A percentile compares a stretch with the other conserved stretches of the same genome.
phyloP scores from a whole-genome alignment of 2,113 vertebrate genomes.

The Phylloscopus whistleri region DNA sequence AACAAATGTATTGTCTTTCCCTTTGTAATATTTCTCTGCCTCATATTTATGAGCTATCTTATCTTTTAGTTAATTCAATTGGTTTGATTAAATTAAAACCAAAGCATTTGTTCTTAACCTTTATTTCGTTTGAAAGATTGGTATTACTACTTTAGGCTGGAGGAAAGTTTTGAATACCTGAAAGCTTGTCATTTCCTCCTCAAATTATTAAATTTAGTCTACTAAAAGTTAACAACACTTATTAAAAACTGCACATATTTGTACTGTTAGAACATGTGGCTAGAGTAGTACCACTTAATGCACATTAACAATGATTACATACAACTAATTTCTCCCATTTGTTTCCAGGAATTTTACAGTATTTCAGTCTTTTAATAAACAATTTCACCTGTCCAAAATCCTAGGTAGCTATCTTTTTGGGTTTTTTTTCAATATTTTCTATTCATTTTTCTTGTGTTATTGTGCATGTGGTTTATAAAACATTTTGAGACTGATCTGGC shows the following conservation, averaged over 20 bases:
- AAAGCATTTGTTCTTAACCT: background rate
- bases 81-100: conserved; percentile 6
- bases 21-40: background rate
- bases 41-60: background rate
- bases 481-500: background rate
- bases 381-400: background rate
- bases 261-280: background rate
- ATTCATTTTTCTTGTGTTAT: background rate
- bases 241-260: background rate
- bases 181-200: background rate
- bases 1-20: conserved; percentile 27
- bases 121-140: background rate
- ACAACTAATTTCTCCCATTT: background rate
- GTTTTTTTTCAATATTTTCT: background rate
- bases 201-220: background rate
- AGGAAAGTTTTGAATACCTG: background rate
- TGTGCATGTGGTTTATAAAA: background rate
- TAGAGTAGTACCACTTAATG: background rate
- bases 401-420: background rate
- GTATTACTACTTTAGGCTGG: background rate
- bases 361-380: background rate
- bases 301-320: background rate
- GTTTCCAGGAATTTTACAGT: background rate
- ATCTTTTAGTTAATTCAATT: conserved; percentile 9
- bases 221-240: background rate